phyloP scores from a whole-genome alignment of 2,113 vertebrate genomes.

The Leptodactylus fuscus region DNA sequence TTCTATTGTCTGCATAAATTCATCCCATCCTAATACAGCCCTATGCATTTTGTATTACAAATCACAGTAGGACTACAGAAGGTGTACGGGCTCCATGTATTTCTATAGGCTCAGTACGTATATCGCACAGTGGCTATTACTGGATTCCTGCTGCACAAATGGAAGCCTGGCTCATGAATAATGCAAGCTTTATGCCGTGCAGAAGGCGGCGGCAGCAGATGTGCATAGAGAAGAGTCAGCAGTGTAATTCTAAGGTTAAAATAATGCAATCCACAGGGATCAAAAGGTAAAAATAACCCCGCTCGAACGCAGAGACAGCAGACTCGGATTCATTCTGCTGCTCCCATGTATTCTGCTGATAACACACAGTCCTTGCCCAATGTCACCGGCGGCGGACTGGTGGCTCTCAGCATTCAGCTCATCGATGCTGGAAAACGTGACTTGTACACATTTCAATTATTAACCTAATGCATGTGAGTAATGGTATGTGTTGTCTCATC shows the following conservation, averaged over 20 bases:
- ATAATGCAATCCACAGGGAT: slow-evolving; percentile 59
- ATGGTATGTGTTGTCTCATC: neutral
- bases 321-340: slow-evolving; percentile 39
- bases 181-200: slow-evolving; percentile 37
- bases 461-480: neutral
- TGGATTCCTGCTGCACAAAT: slow-evolving; percentile 48
- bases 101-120: neutral
- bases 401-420: neutral
- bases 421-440: slow-evolving; percentile 24
- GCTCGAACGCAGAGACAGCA: slow-evolving; percentile 48
- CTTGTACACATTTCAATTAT: slow-evolving; percentile 4
- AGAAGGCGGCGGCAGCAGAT: slow-evolving; percentile 53
- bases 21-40: neutral
- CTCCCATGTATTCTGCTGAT: slow-evolving; percentile 53
- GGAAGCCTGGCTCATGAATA: slow-evolving; percentile 48
- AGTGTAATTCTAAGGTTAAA: slow-evolving; percentile 60
- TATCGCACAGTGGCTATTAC: slow-evolving; percentile 31
- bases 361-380: slow-evolving; percentile 52
- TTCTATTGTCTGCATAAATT: neutral
- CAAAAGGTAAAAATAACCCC: slow-evolving; percentile 60
- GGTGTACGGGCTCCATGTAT: neutral
- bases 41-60: neutral
- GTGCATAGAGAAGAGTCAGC: slow-evolving; percentile 58
- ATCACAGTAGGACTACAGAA: too few relatives aligned
- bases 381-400: slow-evolving; percentile 39